Percentiles rank a stretch among this genome's conserved stretches.
These are phyloP conservation scores for Agrypnus murinus DNA, from an alignment of 2,888 invertebrate genomes.

Conservation along the genomic window DNA sequence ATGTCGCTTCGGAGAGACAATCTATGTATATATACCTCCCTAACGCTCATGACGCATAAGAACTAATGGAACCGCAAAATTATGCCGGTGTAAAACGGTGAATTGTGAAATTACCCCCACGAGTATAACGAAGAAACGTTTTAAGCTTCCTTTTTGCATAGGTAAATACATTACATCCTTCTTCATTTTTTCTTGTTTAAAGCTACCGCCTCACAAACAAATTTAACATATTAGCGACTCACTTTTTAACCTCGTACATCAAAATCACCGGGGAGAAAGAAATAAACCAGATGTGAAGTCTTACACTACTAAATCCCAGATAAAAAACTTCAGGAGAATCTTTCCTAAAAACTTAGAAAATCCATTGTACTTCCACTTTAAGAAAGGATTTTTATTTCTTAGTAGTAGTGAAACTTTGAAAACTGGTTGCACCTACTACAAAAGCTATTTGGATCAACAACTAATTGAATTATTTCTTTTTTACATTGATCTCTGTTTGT, in stretches of 20 bases:
- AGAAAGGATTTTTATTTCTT: conserved; percentile 9
- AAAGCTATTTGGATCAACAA: too few species aligned
- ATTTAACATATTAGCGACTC: too few species aligned
- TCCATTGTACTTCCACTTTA: conserved; percentile 14
- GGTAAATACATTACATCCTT: not conserved
- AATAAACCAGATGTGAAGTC: conserved; percentile 25
- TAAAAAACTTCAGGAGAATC: conserved; percentile 25
- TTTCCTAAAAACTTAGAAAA: conserved; percentile 25
- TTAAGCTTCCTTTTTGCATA: not conserved
- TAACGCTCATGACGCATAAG: conserved; percentile 29
- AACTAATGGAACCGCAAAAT: conserved; percentile 40
- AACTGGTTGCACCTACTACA: not conserved
- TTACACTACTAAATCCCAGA: conserved; percentile 24
- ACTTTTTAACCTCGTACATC: too few species aligned
- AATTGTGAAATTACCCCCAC: conserved; percentile 35
- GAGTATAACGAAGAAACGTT: not conserved
- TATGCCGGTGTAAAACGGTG: conserved; percentile 23
- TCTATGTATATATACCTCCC: conserved; percentile 30
- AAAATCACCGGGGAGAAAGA: conserved; percentile 17
- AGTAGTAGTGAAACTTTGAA: conserved; percentile 2
- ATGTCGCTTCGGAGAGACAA: conserved; percentile 37
- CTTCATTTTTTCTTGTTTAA: not conserved
- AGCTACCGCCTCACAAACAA: too few species aligned
- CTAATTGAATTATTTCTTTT: too few species aligned
- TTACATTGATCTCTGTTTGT: too few species aligned